Percentiles rank a stretch among this genome's conserved stretches.
Conservation (phyloP, 2,888 invertebrate genomes). For the Morpho helenor region DNA sequence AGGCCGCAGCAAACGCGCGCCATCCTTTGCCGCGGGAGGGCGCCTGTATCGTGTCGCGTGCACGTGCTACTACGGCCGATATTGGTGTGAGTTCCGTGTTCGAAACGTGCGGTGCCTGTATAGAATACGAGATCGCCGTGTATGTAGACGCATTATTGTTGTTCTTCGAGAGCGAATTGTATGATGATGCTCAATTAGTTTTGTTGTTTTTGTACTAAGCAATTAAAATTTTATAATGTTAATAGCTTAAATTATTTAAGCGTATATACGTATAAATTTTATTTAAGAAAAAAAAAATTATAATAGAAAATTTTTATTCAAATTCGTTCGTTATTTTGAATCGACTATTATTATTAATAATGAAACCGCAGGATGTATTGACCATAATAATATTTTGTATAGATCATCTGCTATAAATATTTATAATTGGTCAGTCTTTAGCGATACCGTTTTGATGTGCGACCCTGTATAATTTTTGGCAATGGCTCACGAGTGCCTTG, state of each 20-base stretch:
- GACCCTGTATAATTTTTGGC: conserved; percentile 37
- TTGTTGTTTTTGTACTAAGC: conserved; percentile 1
- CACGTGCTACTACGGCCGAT: conserved; percentile 37
- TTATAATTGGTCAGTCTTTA: conserved; percentile 41
- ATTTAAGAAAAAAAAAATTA: too few species aligned
- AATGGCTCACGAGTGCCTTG: conserved; percentile 28
- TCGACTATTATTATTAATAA: conserved; percentile 16
- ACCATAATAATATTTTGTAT: conserved; percentile 40
- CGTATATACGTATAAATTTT: not conserved
- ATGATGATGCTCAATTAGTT: conserved; percentile 40
- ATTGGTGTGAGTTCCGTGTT: conserved; percentile 61
- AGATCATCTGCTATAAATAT: conserved; percentile 47
- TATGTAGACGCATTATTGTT: conserved; percentile 63
- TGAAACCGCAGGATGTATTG: conserved; percentile 26
- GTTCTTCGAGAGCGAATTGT: conserved; percentile 59
- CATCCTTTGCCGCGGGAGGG: conserved; percentile 72
- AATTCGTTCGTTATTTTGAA: conserved; percentile 15
- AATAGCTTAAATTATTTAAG: not conserved
- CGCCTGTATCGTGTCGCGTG: conserved; percentile 46
- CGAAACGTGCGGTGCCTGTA: conserved; percentile 57
- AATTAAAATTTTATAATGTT: not conserved
- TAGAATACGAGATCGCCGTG: conserved; percentile 57
- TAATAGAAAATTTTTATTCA: too few species aligned
- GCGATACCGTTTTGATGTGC: conserved; percentile 40
- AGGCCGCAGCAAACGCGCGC: conserved; percentile 67